These are phyloP conservation scores for Sanderia malayensis DNA, from an alignment of 30 jellyfish, hydroid and myxozoan species.

Conservation along the genomic window DNA sequence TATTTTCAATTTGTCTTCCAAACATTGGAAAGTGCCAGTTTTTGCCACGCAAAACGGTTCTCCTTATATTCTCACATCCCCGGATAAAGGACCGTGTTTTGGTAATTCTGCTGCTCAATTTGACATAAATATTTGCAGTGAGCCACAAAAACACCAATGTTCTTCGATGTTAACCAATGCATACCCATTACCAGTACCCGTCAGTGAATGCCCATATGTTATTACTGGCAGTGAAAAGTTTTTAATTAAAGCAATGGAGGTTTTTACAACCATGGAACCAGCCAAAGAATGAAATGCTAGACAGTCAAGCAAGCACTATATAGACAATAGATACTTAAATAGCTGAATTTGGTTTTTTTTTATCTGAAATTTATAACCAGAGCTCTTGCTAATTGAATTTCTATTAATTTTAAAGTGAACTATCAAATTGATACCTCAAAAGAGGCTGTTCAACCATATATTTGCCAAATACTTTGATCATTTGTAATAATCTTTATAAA, in stretches of 20 bases:
- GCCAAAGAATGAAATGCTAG: no score
- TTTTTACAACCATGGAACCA: background rate
- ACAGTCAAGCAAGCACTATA: no score
- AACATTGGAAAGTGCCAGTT: background rate
- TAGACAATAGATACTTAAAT: no score
- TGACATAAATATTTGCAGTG: conserved; percentile 6
- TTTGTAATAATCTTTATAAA: no score
- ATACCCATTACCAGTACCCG: background rate
- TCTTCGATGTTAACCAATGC: background rate
- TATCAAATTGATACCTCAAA: no score
- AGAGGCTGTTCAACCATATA: no score
- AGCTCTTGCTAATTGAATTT: no score
- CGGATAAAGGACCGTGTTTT: background rate
- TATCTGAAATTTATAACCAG: no score
- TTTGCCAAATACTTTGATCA: no score
- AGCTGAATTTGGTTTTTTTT: no score
- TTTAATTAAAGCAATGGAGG: conserved; percentile 3
- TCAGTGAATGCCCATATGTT: background rate
- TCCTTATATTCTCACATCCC: background rate
- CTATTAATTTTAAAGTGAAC: no score
- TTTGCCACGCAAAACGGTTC: background rate
- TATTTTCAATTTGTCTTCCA: conserved; percentile 5
- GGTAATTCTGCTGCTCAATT: background rate
- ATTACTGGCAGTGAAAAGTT: conserved; percentile 6
- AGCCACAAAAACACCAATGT: conserved; percentile 4